These are phyloP conservation scores for Cebus imitator DNA, from an alignment of 2,113 vertebrate species.

Conservation along the genomic window DNA sequence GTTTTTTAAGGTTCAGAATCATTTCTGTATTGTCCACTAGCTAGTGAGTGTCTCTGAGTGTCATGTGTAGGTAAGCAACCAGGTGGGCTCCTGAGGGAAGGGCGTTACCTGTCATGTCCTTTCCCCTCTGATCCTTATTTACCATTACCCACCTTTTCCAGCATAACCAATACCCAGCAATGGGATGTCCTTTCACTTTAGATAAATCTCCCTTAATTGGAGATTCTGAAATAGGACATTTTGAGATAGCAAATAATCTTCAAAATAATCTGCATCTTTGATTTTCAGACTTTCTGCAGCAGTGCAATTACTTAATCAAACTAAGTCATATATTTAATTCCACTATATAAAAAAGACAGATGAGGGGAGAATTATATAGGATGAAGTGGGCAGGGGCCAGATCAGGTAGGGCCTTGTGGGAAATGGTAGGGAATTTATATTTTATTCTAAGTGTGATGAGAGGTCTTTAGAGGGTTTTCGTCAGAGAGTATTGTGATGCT, in stretches of 20 bases:
- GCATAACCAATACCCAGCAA: background rate
- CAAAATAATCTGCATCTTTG: slow-evolving; percentile 1
- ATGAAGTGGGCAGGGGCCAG: background rate
- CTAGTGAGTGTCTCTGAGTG: background rate
- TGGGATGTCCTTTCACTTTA: background rate
- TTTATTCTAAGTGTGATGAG: background rate
- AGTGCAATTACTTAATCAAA: background rate
- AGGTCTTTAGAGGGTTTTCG: background rate
- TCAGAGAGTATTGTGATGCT: background rate
- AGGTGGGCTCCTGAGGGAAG: background rate
- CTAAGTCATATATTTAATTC: background rate
- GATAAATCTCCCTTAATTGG: background rate
- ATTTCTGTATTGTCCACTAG: background rate
- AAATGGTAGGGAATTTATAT: background rate
- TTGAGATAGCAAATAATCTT: background rate
- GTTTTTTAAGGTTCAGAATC: background rate
- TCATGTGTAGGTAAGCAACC: background rate
- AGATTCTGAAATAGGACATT: background rate
- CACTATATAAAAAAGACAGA: background rate
- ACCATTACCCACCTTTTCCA: background rate
- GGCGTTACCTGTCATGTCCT: background rate
- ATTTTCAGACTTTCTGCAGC: background rate
- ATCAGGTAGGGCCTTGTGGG: background rate
- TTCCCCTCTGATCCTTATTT: background rate
- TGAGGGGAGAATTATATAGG: background rate